Evolutionary conservation across 2,797 vertebrate genomes (phyloP).

Genomic region (Sandelia bainsii): DNA sequence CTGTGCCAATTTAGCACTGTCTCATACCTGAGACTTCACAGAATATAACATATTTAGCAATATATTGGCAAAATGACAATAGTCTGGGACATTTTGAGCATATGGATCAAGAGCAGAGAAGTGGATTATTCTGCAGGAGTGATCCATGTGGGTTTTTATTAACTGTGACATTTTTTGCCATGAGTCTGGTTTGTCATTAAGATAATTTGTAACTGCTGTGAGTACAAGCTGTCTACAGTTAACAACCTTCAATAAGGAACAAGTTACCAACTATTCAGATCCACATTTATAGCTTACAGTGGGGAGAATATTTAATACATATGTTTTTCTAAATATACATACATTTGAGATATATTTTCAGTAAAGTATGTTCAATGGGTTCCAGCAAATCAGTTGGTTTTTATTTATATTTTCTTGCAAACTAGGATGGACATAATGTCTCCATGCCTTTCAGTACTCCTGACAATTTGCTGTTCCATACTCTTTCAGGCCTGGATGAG

Average conservation of each 20-base stretch:
- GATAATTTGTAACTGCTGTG: not conserved
- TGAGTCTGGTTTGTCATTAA: not conserved
- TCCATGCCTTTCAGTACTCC: conserved; percentile 48
- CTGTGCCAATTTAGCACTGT: not conserved
- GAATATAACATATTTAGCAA: not conserved
- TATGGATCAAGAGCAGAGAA: not conserved
- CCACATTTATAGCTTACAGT: not conserved
- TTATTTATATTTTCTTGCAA: not conserved
- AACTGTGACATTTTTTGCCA: not conserved
- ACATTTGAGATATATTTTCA: no score
- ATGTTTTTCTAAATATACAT: not conserved
- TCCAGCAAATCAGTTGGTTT: not conserved
- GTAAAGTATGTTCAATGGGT: not conserved
- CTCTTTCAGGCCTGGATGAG: conserved; percentile 57
- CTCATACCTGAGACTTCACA: not conserved
- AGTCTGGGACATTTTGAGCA: not conserved
- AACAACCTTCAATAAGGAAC: not conserved
- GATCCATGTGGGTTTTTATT: not conserved
- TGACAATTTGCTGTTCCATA: conserved; percentile 74
- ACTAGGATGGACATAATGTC: conserved; percentile 17
- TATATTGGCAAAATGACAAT: not conserved
- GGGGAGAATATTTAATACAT: not conserved
- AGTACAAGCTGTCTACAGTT: not conserved
- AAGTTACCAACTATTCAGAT: not conserved
- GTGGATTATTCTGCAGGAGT: not conserved